Evolutionary conservation across 2,797 vertebrate genomes (phyloP).

Genomic region (Garrulus glandarius): DNA sequence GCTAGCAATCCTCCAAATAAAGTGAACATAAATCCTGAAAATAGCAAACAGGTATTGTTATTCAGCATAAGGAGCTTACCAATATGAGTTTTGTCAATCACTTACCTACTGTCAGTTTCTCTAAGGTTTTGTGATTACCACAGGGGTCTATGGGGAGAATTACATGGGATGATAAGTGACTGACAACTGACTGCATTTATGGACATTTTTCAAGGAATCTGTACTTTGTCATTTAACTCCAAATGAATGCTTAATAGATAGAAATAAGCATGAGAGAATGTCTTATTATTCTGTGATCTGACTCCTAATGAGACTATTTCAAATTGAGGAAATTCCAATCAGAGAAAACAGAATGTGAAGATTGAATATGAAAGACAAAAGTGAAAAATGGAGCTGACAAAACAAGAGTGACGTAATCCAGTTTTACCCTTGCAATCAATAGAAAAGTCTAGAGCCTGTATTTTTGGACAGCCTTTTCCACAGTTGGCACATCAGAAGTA

Average conservation of each 20-base stretch:
- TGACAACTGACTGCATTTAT: not conserved
- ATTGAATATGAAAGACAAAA: conserved; percentile 1
- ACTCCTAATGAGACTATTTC: not conserved
- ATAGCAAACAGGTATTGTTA: not conserved
- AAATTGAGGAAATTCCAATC: not conserved
- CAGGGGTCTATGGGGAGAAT: not conserved
- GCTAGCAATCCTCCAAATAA: not conserved
- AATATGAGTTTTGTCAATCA: not conserved
- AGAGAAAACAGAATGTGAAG: not conserved
- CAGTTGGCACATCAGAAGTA: not conserved
- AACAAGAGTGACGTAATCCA: not conserved
- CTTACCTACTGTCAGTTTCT: not conserved
- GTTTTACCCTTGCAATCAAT: conserved; percentile 1
- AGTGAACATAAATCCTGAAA: not conserved
- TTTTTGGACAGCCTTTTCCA: not conserved
- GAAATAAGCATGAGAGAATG: not conserved
- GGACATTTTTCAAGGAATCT: not conserved
- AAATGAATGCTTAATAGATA: not conserved
- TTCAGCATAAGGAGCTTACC: not conserved
- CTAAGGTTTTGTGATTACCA: not conserved
- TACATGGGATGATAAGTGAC: not conserved
- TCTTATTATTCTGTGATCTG: not conserved
- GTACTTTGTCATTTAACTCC: not conserved
- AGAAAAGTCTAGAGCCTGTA: not conserved
- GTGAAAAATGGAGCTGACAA: not conserved